Evolutionary conservation across 2,888 invertebrate genomes (phyloP), one percentile per base, ranked within the genome.

Genomic region (Protodeltote pygarga): DNA sequence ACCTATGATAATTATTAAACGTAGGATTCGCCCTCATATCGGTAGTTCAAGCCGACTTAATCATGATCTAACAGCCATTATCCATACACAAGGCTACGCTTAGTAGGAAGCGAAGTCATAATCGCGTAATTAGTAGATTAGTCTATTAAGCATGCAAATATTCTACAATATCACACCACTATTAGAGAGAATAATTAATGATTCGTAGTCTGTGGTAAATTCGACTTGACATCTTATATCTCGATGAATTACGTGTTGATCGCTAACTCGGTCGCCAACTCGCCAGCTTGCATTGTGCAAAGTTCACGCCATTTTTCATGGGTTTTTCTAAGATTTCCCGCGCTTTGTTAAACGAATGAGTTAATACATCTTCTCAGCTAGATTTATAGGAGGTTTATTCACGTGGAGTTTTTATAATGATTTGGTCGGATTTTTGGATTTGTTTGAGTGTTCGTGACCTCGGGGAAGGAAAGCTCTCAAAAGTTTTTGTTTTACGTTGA

Each of bases 231-330:
- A 21, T 41, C 47, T 59, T 51, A 33, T 31, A 54, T 40, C 42
- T 29, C 29, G 1, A 35, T 62, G 55, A 68, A 54, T 57, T 48
- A 66, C 54, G 67, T n/a, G n/a, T n/a, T n/a, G n/a, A n/a, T 33
- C 9, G 34, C 15, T 31, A 31, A 44, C 45, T 54, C 48, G 45
- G 55, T 58, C 50, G 42, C 31, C n/a, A n/a, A 24, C 29, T 48
- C 61, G 49, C 41, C 35, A 41, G 41, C 52, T 45, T 73, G 69
- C 70, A 75, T 70, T 74, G 73, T 75, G 66, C 45, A 61, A 71
- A 72, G 53, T 77, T 55, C 41, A 16, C 34, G 42, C 35, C 45
- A 54, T 68, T 71, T 72, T 62, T 66, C 68, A 66, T 61, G 14
- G 40, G 58, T 29, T 44, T 46, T 55, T 44, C 46, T 31, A 44